These are phyloP conservation scores for Myiozetetes cayanensis DNA, from an alignment of 2,113 vertebrate genomes.

Conservation along the genomic window DNA sequence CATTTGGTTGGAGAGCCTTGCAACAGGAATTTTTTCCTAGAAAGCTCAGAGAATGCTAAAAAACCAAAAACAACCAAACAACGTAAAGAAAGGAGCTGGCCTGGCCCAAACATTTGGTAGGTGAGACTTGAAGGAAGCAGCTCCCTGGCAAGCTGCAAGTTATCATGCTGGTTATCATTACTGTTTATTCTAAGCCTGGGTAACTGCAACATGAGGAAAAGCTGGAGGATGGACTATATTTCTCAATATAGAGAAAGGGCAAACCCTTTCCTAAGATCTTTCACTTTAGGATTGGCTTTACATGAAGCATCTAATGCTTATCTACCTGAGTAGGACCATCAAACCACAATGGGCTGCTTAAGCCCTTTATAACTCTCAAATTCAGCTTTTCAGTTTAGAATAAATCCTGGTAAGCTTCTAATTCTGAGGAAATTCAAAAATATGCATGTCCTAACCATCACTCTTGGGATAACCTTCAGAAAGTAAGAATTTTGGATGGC, in stretches of 20 bases:
- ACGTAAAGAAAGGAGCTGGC: background rate
- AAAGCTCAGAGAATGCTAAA: constrained; percentile 7
- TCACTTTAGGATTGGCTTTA: background rate
- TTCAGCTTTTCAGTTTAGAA: too few relatives aligned
- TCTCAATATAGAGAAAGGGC: background rate
- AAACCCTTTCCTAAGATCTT: background rate
- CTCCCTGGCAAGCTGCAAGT: background rate
- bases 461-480: background rate
- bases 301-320: fast-evolving
- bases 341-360: too few relatives aligned
- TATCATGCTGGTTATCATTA: background rate
- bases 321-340: too few relatives aligned
- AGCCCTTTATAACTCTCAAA: too few relatives aligned
- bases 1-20: background rate
- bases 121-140: background rate
- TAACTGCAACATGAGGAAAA: background rate
- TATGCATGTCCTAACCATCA: background rate
- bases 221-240: background rate
- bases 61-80: background rate
- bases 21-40: constrained; percentile 14
- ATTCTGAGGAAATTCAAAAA: too few relatives aligned
- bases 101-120: background rate
- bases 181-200: background rate
- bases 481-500: background rate
- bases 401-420: too few relatives aligned